Evolutionary conservation across 2,888 invertebrate genomes (phyloP).

Genomic region (Acanthosoma haemorrhoidale): DNA sequence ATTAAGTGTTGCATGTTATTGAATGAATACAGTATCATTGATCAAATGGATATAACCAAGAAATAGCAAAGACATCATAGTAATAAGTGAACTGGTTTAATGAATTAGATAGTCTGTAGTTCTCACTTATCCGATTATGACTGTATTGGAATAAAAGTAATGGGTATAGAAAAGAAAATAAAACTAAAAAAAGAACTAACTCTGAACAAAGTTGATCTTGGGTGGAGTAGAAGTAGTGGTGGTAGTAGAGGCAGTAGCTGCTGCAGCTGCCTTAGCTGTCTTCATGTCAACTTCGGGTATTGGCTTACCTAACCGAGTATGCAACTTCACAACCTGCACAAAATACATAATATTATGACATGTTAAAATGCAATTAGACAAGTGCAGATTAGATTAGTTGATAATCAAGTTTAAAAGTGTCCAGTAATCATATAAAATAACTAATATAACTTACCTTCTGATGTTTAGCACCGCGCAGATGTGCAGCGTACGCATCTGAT

Average conservation of each 20-base stretch:
- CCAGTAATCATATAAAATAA: neutral
- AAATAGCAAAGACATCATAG: no score
- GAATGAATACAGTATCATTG: no score
- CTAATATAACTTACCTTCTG: constrained; percentile 65
- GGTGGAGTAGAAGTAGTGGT: constrained; percentile 51
- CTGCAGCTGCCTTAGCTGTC: constrained; percentile 41
- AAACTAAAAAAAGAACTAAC: constrained; percentile 43
- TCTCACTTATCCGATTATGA: no score
- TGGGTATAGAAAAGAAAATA: neutral
- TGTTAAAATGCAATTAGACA: neutral
- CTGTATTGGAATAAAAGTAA: no score
- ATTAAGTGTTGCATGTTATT: no score
- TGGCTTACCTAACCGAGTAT: constrained; percentile 94
- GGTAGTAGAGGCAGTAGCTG: constrained; percentile 44
- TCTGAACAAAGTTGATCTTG: constrained; percentile 79
- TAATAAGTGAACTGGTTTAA: no score
- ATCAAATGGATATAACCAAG: no score
- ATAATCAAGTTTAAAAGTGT: no score
- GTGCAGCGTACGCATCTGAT: constrained; percentile 95
- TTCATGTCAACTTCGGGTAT: constrained; percentile 94
- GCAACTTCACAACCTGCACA: constrained; percentile 70
- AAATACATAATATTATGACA: neutral
- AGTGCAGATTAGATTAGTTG: neutral
- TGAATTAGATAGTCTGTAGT: no score
- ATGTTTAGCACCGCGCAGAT: constrained; percentile 96